phyloP scores from a whole-genome alignment of 2,888 invertebrate species.

The Drosophila fulvimacula region DNA sequence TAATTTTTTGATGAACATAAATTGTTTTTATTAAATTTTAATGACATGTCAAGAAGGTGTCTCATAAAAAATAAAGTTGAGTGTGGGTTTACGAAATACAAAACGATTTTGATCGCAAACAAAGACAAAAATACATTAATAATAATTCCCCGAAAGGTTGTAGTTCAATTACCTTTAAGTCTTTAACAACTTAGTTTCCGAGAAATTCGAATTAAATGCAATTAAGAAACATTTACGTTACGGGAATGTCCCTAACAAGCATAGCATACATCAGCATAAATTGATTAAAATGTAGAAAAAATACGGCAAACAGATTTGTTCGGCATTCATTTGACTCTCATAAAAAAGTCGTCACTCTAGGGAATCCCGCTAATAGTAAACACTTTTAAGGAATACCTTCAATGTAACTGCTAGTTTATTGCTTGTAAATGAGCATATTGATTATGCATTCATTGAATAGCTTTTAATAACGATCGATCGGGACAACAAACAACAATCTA shows the following conservation, averaged over 20 bases:
- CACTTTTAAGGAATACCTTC: constrained; percentile 1
- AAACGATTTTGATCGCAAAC: constrained; percentile 10
- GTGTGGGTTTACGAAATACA: constrained; percentile 19
- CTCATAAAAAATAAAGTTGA: constrained; percentile 3
- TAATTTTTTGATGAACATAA: not conserved
- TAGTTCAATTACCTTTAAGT: constrained; percentile 29
- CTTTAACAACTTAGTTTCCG: not conserved
- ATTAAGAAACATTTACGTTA: not conserved
- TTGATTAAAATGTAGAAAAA: not conserved
- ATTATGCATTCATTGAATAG: constrained; percentile 7
- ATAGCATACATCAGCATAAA: not conserved
- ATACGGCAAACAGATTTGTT: not conserved
- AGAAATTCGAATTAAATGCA: constrained; percentile 18
- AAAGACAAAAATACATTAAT: constrained; percentile 13
- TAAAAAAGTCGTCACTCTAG: not conserved
- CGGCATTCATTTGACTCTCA: not conserved
- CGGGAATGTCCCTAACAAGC: constrained; percentile 6
- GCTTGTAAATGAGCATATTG: not conserved
- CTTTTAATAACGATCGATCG: not conserved
- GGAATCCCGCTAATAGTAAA: not conserved
- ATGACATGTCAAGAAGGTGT: constrained; percentile 3
- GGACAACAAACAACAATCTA: not conserved
- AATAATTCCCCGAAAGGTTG: constrained; percentile 22
- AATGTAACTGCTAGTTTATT: not conserved
- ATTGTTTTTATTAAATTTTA: not conserved